phyloP scores from a whole-genome alignment of 2,113 vertebrate species.

The Lethenteron reissneri region DNA sequence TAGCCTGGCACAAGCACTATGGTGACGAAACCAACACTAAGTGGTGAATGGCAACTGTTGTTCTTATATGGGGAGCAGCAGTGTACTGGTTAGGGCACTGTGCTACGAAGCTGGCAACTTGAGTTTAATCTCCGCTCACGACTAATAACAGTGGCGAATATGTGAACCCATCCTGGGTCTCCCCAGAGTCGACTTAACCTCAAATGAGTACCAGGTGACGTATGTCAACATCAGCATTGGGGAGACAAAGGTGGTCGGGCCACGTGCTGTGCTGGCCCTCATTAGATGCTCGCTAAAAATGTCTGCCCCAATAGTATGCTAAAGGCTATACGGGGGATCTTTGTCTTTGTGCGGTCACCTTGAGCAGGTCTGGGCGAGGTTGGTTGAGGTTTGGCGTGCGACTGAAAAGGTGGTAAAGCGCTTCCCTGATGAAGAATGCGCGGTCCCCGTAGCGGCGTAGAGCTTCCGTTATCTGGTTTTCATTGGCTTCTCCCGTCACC shows the following conservation, averaged over 20 bases:
- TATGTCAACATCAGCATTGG: too few relatives aligned
- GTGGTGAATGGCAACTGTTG: too few relatives aligned
- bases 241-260: neutral
- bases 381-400: slow-evolving; percentile 88
- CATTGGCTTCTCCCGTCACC: slow-evolving; percentile 93
- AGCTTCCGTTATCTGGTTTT: slow-evolving; percentile 84
- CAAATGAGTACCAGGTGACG: too few relatives aligned
- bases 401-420: slow-evolving; percentile 89
- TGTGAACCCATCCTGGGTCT: neutral
- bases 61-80: too few relatives aligned
- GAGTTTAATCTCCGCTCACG: too few relatives aligned
- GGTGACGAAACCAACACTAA: too few relatives aligned
- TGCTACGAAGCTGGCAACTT: too few relatives aligned
- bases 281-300: slow-evolving; percentile 5
- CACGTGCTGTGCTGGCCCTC: neutral
- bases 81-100: too few relatives aligned
- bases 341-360: slow-evolving; percentile 27
- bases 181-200: neutral
- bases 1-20: too few relatives aligned
- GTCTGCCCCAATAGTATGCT: too few relatives aligned
- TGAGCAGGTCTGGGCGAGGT: slow-evolving; percentile 78
- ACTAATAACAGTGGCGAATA: too few relatives aligned
- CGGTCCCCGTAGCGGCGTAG: slow-evolving; percentile 76
- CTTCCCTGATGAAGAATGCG: slow-evolving; percentile 86
- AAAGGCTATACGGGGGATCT: too few relatives aligned